Evolutionary conservation across 1,140 invertebrate genomes (phyloP), one percentile per base, ranked within the genome.

Genomic region (Drosophila bifasciata): DNA sequence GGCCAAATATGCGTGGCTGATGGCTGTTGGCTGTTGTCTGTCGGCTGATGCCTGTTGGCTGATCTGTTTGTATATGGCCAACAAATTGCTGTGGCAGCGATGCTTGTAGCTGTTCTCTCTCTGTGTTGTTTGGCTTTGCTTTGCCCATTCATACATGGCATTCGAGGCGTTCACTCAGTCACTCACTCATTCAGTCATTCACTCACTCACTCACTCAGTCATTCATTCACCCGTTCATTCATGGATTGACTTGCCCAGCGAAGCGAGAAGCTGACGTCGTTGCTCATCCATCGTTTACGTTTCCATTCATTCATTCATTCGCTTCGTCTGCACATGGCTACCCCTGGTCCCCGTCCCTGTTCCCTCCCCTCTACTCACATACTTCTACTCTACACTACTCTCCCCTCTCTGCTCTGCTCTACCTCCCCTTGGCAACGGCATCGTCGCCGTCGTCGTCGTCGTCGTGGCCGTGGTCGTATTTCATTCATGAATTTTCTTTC

Each of bases 401-500:
- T 60, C 49, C 63, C 23, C 23, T 43, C 64, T 16, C 55, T 50
- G 23, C 28, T 46, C 36, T 64, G 41, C n/a, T n/a, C n/a, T n/a
- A n/a, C n/a, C 62, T 63, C 59, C 58, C 62, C 62, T 63, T n/a
- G n/a, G n/a, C n/a, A n/a, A n/a, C n/a, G n/a, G n/a, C n/a, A 39
- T 13, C 23, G 17, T 36, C 51, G 23, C 68, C 68, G 60, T 45
- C 57, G 44, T 64, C 67, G 68, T 69, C 45, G 53, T 81, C 56
- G 56, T 74, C 70, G 59, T 67, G 61, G 61, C 62, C 79, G 66
- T 79, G 45, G 75, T 88, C 83, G 83, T 88, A 88, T 88, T 88
- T 88, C 80, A 89, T 89, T 85, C 85, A 89, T 85, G 77, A 85
- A 89, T 89, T 85, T 89, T 85, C 76, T 89, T 89, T 89, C 85